Conservation (phyloP, 1,140 invertebrate genomes). For the Tyrophagus putrescentiae region DNA sequence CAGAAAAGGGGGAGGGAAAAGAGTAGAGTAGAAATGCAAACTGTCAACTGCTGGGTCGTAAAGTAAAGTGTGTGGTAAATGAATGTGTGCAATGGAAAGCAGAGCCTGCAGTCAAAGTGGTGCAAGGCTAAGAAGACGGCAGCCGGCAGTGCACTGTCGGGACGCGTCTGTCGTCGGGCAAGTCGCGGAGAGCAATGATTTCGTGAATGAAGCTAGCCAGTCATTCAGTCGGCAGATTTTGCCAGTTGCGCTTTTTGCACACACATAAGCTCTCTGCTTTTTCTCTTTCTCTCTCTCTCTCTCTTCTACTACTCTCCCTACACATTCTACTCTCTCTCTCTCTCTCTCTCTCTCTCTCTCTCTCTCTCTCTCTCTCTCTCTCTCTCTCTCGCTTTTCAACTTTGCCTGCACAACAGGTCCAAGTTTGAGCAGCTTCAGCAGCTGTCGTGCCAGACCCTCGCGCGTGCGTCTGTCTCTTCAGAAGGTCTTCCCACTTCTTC, state of each 20-base stretch:
- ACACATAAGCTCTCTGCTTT: background rate
- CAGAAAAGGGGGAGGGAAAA: too few relatives aligned
- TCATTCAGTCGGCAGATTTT: background rate
- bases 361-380: too few relatives aligned
- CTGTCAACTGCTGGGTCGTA: too few relatives aligned
- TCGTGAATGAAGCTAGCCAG: constrained; percentile 6
- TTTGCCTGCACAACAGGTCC: constrained; percentile 12
- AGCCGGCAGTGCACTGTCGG: background rate
- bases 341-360: too few relatives aligned
- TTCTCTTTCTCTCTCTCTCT: too few relatives aligned
- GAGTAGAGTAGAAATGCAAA: too few relatives aligned
- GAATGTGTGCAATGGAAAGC: too few relatives aligned
- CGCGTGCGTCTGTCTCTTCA: background rate
- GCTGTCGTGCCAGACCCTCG: constrained; percentile 8
- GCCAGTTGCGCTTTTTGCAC: background rate
- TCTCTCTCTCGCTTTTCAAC: too few relatives aligned
- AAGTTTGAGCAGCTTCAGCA: background rate
- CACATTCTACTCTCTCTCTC: too few relatives aligned
- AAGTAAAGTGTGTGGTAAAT: too few relatives aligned
- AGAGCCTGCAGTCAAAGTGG: background rate
- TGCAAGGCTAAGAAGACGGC: too few relatives aligned
- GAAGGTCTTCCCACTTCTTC: background rate
- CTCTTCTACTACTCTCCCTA: too few relatives aligned
- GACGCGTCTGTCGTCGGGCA: constrained; percentile 4
- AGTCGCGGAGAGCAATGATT: background rate